These are phyloP conservation scores for Episyrphus balteatus DNA, from an alignment of 1,140 invertebrate species.

Conservation along the genomic window DNA sequence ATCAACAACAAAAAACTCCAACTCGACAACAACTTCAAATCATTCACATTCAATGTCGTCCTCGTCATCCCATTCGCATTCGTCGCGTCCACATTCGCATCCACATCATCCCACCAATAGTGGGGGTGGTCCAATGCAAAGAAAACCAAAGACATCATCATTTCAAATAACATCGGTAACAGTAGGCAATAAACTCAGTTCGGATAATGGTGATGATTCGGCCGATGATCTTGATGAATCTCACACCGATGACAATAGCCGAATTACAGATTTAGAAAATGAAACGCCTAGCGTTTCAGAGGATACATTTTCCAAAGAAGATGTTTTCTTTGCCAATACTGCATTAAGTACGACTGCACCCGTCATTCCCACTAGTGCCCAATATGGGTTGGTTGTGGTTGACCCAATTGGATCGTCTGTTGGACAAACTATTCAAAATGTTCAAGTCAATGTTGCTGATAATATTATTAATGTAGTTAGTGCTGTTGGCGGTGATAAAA, in stretches of 20 bases:
- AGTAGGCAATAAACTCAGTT: slow-evolving; percentile 62
- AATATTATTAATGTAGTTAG: slow-evolving; percentile 53
- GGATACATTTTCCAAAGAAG: slow-evolving; percentile 71
- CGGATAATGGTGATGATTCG: slow-evolving; percentile 82
- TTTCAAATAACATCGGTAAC: slow-evolving; percentile 90
- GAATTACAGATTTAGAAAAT: slow-evolving; percentile 69
- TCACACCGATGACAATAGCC: slow-evolving; percentile 76
- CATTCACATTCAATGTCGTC: slow-evolving; percentile 25
- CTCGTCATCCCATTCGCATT: slow-evolving; percentile 7
- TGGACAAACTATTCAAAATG: slow-evolving; percentile 38
- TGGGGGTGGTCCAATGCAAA: slow-evolving; percentile 5
- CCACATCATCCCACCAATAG: slow-evolving; percentile 2
- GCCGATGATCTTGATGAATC: slow-evolving; percentile 89
- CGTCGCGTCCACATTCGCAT: slow-evolving; percentile 10
- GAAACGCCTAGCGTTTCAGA: slow-evolving; percentile 77
- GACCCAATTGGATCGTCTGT: slow-evolving; percentile 36
- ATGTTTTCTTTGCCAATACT: slow-evolving; percentile 66
- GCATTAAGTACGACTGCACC: slow-evolving; percentile 64
- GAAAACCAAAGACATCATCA: slow-evolving; percentile 52
- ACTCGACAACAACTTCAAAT: slow-evolving; percentile 10
- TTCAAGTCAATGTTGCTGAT: slow-evolving; percentile 51
- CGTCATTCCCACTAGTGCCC: slow-evolving; percentile 71
- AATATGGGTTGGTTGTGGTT: slow-evolving; percentile 71
- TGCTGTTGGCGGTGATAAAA: slow-evolving; percentile 47
- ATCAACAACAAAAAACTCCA: slow-evolving; percentile 7